A percentile compares a stretch with the other conserved stretches of the same genome.
phyloP scores from a whole-genome alignment of 2,113 vertebrate species.

The Blennius ocellaris region DNA sequence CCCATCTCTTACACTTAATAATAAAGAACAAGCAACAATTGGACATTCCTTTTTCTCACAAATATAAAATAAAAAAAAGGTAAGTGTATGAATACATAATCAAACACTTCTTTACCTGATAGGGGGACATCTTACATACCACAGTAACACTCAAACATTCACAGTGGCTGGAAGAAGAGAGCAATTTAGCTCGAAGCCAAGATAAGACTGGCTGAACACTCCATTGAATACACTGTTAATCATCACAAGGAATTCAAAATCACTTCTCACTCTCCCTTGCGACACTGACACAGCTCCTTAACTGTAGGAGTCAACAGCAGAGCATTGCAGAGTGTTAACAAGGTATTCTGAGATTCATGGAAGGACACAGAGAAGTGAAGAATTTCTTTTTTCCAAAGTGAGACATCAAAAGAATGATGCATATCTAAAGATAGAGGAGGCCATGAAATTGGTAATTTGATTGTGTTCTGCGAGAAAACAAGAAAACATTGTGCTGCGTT shows the following conservation, averaged over 20 bases:
- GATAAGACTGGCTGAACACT: constrained; percentile 62
- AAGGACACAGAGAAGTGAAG: constrained; percentile 36
- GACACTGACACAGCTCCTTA: constrained; percentile 36
- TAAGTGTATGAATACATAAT: constrained; percentile 64
- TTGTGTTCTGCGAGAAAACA: not conserved
- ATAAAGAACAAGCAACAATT: not conserved
- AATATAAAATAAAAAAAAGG: constrained; percentile 56
- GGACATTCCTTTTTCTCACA: constrained; percentile 10
- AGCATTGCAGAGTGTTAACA: constrained; percentile 22
- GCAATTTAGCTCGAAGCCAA: constrained; percentile 60
- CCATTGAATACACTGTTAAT: constrained; percentile 69
- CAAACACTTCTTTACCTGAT: constrained; percentile 26
- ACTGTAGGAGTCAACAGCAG: constrained; percentile 37
- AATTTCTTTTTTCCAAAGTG: constrained; percentile 11
- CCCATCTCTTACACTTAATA: constrained; percentile 3
- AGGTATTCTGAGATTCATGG: constrained; percentile 21
- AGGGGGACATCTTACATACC: constrained; percentile 47
- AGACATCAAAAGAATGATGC: not conserved
- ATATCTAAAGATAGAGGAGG: not conserved
- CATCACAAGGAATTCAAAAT: constrained; percentile 63
- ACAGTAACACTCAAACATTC: constrained; percentile 50
- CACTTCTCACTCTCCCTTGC: constrained; percentile 12
- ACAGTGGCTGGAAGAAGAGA: constrained; percentile 56
- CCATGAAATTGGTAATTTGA: constrained; percentile 15
- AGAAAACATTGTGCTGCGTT: constrained; percentile 3